These are phyloP conservation scores for Psix sp. DNA, from an alignment of 1,140 invertebrate species.

Conservation along the genomic window DNA sequence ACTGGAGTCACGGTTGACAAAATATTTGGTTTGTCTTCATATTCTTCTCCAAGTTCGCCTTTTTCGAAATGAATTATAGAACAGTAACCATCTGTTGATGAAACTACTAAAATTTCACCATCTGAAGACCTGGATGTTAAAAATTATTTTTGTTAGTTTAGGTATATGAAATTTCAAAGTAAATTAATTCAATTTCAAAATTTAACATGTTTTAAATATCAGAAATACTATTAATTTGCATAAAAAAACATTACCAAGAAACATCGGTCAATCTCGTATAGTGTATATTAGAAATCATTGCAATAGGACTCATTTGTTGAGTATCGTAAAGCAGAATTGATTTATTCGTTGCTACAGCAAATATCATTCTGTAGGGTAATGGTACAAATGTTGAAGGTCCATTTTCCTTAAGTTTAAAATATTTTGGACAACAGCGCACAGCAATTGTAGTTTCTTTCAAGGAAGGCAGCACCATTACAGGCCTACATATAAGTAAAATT, in stretches of 20 bases:
- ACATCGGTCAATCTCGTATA: slow-evolving; percentile 95
- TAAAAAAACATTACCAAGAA: slow-evolving; percentile 82
- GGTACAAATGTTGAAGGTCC: slow-evolving; percentile 78
- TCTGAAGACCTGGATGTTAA: slow-evolving; percentile 83
- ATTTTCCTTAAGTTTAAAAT: slow-evolving; percentile 82
- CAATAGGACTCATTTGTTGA: slow-evolving; percentile 91
- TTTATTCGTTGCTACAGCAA: slow-evolving; percentile 92
- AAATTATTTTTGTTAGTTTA: slow-evolving; percentile 16
- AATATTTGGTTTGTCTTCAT: slow-evolving; percentile 66
- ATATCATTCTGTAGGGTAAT: slow-evolving; percentile 90
- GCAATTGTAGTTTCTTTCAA: slow-evolving; percentile 87
- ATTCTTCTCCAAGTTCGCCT: slow-evolving; percentile 88
- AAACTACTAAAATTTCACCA: slow-evolving; percentile 87
- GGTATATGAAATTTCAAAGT: too few relatives aligned
- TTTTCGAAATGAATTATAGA: slow-evolving; percentile 91
- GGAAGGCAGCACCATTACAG: slow-evolving; percentile 88
- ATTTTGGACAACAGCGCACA: slow-evolving; percentile 87
- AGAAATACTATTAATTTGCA: slow-evolving; percentile 8
- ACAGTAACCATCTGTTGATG: slow-evolving; percentile 97
- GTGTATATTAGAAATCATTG: slow-evolving; percentile 92
- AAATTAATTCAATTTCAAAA: too few relatives aligned
- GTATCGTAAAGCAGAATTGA: slow-evolving; percentile 94
- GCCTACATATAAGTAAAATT: slow-evolving; percentile 78
- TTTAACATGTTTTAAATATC: background rate
- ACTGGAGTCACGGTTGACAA: slow-evolving; percentile 36